phyloP scores from a whole-genome alignment of 2,113 vertebrate species.

The Labeo catla region DNA sequence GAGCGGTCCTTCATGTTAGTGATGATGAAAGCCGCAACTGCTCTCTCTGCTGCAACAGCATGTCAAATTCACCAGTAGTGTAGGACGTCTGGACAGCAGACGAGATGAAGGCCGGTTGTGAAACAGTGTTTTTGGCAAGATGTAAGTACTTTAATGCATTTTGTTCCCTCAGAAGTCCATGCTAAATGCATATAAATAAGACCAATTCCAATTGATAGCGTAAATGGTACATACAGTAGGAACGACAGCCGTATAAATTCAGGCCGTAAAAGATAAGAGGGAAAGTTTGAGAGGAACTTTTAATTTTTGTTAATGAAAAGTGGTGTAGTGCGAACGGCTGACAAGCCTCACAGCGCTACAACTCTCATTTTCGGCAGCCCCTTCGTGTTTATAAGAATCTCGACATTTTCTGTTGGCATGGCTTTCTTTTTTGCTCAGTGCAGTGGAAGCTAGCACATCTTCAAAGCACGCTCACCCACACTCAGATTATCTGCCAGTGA shows the following conservation, averaged over 20 bases:
- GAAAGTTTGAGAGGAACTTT: slow-evolving; percentile 16
- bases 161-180: slow-evolving; percentile 17
- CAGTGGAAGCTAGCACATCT: slow-evolving; percentile 45
- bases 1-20: not conserved
- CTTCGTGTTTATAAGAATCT: slow-evolving; percentile 44
- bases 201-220: slow-evolving; percentile 15
- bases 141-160: slow-evolving; percentile 28
- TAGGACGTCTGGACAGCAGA: slow-evolving; percentile 38
- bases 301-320: slow-evolving; percentile 14
- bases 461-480: slow-evolving; percentile 56
- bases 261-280: not conserved
- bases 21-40: not conserved
- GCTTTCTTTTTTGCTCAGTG: slow-evolving; percentile 45
- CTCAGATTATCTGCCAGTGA: slow-evolving; percentile 51
- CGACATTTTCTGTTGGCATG: slow-evolving; percentile 43
- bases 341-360: slow-evolving; percentile 24
- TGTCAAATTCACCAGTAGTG: slow-evolving; percentile 30
- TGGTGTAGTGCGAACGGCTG: not conserved
- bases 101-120: slow-evolving; percentile 13
- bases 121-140: slow-evolving; percentile 34
- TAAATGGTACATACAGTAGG: slow-evolving; percentile 10
- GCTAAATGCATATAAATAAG: slow-evolving; percentile 30
- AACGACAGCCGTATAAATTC: not conserved
- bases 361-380: slow-evolving; percentile 25
- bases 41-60: slow-evolving; percentile 35